Conservation (phyloP, 1,140 invertebrate species). For the Brachionus rubens region DNA sequence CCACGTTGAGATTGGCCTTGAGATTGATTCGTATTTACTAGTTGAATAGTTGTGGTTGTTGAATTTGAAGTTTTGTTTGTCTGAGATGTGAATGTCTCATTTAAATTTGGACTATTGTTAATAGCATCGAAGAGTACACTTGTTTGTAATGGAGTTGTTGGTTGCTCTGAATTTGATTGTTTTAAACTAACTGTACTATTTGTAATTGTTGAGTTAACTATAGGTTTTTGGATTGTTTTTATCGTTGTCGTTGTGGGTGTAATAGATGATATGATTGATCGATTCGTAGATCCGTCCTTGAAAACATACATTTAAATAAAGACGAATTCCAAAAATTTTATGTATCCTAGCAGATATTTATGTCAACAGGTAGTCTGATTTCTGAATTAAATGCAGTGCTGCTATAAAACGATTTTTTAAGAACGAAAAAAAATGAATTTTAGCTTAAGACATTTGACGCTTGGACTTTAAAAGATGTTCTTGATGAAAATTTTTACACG, state of each 20-base stretch:
- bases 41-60: constrained; percentile 4
- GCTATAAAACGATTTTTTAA: too few species aligned
- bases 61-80: not conserved
- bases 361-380: too few species aligned
- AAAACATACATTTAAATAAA: not conserved
- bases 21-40: constrained; percentile 2
- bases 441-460: too few species aligned
- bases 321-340: too few species aligned
- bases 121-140: not conserved
- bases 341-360: too few species aligned
- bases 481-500: too few species aligned
- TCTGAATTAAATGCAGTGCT: too few species aligned
- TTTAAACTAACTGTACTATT: not conserved
- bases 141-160: not conserved
- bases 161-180: not conserved
- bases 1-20: not conserved
- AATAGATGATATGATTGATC: constrained; percentile 7
- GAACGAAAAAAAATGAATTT: too few species aligned
- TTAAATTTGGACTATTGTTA: not conserved
- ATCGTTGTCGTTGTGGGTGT: not conserved
- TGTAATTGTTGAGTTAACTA: not conserved
- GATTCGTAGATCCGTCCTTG: not conserved
- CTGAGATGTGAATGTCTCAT: not conserved
- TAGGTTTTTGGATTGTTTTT: constrained; percentile 10
- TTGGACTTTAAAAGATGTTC: too few species aligned